These are phyloP conservation scores for Pleuronectes platessa DNA, from an alignment of 2,113 vertebrate species.

Conservation along the genomic window DNA sequence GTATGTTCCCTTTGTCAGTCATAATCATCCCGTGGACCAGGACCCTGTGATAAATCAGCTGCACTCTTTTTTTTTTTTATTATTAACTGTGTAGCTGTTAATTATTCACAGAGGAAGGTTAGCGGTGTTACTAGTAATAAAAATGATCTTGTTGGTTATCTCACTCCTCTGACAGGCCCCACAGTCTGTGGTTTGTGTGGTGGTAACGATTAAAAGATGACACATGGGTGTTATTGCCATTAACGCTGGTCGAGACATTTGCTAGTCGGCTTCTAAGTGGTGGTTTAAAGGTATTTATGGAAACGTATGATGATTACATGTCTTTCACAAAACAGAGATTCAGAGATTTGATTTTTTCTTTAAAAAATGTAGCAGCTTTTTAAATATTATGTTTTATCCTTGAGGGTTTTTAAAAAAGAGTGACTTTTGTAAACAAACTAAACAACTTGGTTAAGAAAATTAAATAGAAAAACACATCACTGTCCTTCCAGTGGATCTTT, in stretches of 20 bases:
- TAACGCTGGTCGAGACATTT: slow-evolving; percentile 18
- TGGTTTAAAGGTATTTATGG: neutral
- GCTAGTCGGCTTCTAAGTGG: neutral
- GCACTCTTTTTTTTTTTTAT: neutral
- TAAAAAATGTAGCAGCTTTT: no score
- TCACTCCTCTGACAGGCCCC: neutral
- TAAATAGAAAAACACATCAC: no score
- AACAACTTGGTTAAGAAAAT: no score
- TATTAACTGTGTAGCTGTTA: slow-evolving; percentile 23
- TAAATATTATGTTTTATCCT: no score
- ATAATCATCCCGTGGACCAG: slow-evolving; percentile 33
- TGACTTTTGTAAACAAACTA: no score
- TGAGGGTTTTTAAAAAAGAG: no score
- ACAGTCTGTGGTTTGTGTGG: neutral
- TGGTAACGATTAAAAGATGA: slow-evolving; percentile 19
- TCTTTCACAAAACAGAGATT: neutral
- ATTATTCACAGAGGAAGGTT: slow-evolving; percentile 12
- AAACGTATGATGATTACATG: neutral
- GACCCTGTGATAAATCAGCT: slow-evolving; percentile 26
- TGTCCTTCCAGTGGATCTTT: no score
- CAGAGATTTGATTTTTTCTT: no score
- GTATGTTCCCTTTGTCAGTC: slow-evolving; percentile 45
- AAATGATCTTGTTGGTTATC: neutral
- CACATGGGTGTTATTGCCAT: slow-evolving; percentile 31
- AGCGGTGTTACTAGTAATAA: neutral